These are phyloP conservation scores for Heliopora coerulea DNA, from an alignment of 92 coral and sea anemone species.

Conservation along the genomic window DNA sequence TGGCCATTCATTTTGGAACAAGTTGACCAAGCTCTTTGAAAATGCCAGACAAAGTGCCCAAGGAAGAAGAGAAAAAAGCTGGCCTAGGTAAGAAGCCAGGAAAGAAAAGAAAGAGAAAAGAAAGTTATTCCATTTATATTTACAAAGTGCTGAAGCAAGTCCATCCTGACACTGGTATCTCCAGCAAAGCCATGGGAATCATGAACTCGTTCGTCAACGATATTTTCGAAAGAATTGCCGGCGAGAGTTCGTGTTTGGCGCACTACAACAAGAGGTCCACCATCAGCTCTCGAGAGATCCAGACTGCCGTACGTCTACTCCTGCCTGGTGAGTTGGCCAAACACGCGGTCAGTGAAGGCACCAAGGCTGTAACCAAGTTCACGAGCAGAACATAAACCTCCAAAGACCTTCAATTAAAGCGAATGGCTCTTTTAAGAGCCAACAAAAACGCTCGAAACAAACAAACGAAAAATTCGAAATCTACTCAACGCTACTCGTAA, in stretches of 20 bases:
- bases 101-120: conserved; percentile 38
- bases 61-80: conserved; percentile 74
- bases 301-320: conserved; percentile 60
- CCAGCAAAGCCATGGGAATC: conserved; percentile 73
- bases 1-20: too few relatives aligned
- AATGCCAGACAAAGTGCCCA: conserved; percentile 65
- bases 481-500: too few relatives aligned
- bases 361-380: too few relatives aligned
- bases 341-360: too few relatives aligned
- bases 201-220: conserved; percentile 80
- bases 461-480: too few relatives aligned
- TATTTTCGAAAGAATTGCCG: conserved; percentile 49
- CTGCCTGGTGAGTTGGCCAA: conserved; percentile 38
- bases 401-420: too few relatives aligned
- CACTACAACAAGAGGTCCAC: conserved; percentile 9
- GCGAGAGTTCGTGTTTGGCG: conserved; percentile 12
- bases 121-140: conserved; percentile 65
- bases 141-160: conserved; percentile 71
- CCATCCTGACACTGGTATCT: conserved; percentile 76
- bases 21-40: conserved; percentile 37
- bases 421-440: too few relatives aligned
- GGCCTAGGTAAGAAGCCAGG: conserved; percentile 5
- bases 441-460: too few relatives aligned
- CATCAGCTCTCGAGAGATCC: conserved; percentile 1
- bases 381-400: too few relatives aligned